Evolutionary conservation across 2,888 invertebrate species (phyloP).

Genomic region (Allolobophora icterica): DNA sequence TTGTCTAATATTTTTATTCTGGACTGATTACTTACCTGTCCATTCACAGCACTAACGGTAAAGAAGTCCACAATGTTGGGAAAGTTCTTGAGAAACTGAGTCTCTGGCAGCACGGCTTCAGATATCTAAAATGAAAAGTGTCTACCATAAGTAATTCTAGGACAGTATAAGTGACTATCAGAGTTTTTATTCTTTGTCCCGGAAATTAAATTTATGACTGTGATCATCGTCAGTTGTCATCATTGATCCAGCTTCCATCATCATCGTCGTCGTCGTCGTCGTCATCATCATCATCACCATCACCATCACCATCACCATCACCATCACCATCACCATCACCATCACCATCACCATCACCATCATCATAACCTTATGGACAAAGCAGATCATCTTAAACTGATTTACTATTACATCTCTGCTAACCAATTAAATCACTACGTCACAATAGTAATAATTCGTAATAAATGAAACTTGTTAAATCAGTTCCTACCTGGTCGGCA

Average conservation of each 20-base stretch:
- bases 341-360: background rate
- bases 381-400: background rate
- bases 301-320: background rate
- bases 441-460: background rate
- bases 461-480: background rate
- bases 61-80: slow-evolving; percentile 63
- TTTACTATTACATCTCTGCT: no score
- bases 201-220: background rate
- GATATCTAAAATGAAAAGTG: slow-evolving; percentile 52
- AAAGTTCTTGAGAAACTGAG: slow-evolving; percentile 56
- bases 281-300: background rate
- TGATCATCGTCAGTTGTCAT: background rate
- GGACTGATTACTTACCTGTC: slow-evolving; percentile 52
- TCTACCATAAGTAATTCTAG: background rate
- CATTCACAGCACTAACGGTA: slow-evolving; percentile 60
- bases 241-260: background rate
- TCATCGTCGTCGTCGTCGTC: background rate
- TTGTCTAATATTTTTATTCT: background rate
- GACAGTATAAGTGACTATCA: background rate
- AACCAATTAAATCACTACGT: background rate
- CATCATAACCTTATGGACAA: background rate
- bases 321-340: background rate
- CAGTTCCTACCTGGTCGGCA: slow-evolving; percentile 59
- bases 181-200: background rate
- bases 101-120: slow-evolving; percentile 57